Conservation (phyloP, 2,888 invertebrate genomes). For the Drosophila macrospina region DNA sequence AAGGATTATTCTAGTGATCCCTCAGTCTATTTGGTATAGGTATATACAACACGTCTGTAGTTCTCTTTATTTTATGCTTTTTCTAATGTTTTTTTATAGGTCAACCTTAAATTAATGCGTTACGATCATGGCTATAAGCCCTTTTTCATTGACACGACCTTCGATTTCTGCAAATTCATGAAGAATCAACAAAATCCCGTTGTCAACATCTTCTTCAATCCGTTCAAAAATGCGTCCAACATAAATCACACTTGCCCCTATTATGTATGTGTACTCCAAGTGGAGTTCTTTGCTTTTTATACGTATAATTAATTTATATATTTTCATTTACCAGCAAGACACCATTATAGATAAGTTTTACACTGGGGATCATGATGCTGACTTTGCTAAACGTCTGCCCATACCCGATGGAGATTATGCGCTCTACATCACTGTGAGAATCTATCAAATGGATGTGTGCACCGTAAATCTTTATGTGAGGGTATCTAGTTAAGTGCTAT, state of each 20-base stretch:
- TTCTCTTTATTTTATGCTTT: too few relatives aligned
- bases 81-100: constrained; percentile 24
- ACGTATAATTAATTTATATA: background rate
- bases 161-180: constrained; percentile 48
- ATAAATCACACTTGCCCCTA: constrained; percentile 46
- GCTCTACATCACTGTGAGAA: accelerated
- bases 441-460: background rate
- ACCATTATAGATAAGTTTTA: constrained; percentile 14
- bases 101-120: constrained; percentile 20
- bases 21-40: background rate
- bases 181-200: constrained; percentile 5
- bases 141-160: background rate
- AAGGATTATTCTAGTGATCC: too few relatives aligned
- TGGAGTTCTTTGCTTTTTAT: background rate
- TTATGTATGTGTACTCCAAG: constrained; percentile 4
- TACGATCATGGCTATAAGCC: constrained; percentile 47
- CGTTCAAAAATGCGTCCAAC: constrained; percentile 14
- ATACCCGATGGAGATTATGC: constrained; percentile 35
- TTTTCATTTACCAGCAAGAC: constrained; percentile 26
- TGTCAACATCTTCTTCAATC: constrained; percentile 7
- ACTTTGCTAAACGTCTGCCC: background rate
- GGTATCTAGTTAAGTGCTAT: constrained; percentile 6
- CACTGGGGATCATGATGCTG: constrained; percentile 3
- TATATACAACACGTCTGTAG: too few relatives aligned
- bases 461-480: background rate